Evolutionary conservation across 2,888 invertebrate genomes (phyloP), one percentile per base, ranked within the genome.

Genomic region (Eristalis tenax): DNA sequence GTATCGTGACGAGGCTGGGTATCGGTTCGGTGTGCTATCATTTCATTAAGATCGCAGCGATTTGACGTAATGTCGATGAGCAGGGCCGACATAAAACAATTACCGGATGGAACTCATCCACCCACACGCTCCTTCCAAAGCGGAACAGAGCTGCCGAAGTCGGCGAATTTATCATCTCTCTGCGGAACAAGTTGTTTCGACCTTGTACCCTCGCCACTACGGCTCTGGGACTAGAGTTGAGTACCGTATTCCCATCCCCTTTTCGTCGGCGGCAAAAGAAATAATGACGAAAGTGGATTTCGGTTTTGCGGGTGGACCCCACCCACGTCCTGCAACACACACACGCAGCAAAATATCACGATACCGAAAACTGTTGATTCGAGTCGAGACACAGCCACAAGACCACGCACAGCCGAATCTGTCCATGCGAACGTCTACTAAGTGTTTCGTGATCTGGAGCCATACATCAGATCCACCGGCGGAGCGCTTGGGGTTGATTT

Each of bases 51-150:
- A 86, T 86, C 86, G 61, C 76, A 71, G 66, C 82, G 70, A 78
- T 79, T 83, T 83, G 57, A 82, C 79, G 78, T 83, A 86, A 86
- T 86, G 82, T 79, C 86, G 82, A 86, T 79, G 78, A 86, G 75
- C 65, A 69, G 82, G 70, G 50, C 61, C 81, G 73, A 82, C 78
- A 86, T 86, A 82, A 86, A 86, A 83, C 86, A 86, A 86, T 86
- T 86, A 83, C 78, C 78, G 70, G 43, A 22, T 50, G 50, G 50
- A 50, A 50, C 50, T 18, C 71, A 57, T 59, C 32, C 61, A n/a
- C 50, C 50, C 50, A 43, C 43, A 50, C 18, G 18, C 18, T 50
- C 18, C 1, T 8, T 8, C 50, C 8, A 18, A 50, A 18, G 43
- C 40, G 40, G 56, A 70, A 59, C 32, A 13, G 35, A 59, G 28